Percentiles rank a stretch among this genome's conserved stretches.
These are phyloP conservation scores for Morone saxatilis DNA, from an alignment of 2,113 vertebrate species.

Conservation along the genomic window DNA sequence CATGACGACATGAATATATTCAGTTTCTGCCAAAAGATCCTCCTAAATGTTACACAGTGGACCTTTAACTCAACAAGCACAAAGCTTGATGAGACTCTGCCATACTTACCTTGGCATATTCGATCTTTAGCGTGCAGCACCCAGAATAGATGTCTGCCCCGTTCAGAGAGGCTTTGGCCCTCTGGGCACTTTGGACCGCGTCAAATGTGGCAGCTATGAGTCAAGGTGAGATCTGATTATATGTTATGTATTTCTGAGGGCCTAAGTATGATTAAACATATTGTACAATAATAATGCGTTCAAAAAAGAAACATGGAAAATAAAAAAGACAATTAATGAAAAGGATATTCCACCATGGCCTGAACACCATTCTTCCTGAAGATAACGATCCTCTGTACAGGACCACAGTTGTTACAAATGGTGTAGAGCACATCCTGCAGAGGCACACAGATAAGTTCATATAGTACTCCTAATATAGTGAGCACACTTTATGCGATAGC, in stretches of 20 bases:
- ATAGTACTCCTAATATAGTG: accelerated
- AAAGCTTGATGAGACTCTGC: not conserved
- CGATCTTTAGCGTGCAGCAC: constrained; percentile 96
- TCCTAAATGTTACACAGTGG: too few relatives aligned
- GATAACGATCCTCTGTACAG: constrained; percentile 97
- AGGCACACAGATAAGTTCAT: constrained; percentile 24
- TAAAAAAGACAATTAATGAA: not conserved
- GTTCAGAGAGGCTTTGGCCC: constrained; percentile 95
- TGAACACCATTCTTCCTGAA: constrained; percentile 97
- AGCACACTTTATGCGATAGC: not conserved
- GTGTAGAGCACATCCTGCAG: constrained; percentile 95
- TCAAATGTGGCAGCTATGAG: constrained; percentile 86
- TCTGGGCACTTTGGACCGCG: constrained; percentile 95
- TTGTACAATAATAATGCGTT: not conserved
- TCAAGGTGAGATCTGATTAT: constrained; percentile 82
- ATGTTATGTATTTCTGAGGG: not conserved
- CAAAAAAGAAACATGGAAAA: not conserved
- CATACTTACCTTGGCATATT: constrained; percentile 93
- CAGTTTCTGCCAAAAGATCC: too few relatives aligned
- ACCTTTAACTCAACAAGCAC: not conserved
- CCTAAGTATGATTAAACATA: not conserved
- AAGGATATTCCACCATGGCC: constrained; percentile 99
- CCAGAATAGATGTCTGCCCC: constrained; percentile 97
- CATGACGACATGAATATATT: too few relatives aligned
- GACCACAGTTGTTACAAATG: constrained; percentile 96